Evolutionary conservation across 2,113 vertebrate species (phyloP), one percentile per base, ranked within the genome.

Genomic region (Sigmodon hispidus): DNA sequence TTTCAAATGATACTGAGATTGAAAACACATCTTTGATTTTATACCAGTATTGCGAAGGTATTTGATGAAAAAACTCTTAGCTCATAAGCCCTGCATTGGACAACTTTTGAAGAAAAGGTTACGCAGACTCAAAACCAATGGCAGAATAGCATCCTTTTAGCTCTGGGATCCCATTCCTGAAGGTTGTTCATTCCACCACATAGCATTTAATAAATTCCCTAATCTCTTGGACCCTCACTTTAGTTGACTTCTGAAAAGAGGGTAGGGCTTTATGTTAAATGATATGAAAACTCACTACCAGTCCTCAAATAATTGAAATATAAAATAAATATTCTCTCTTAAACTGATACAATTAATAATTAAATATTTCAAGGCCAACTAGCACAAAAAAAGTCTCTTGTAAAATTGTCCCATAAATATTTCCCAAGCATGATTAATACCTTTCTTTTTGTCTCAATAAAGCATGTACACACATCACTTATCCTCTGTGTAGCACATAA

Each of bases 321-420:
- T 73, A 88, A 94, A 90, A 76, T 95, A 7, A 75, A 85, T 92
- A 50, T 89, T 80, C 31, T 89, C 22, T 19, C 13, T 65, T 45
- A 63, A 89, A 72, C 11, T 7, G 36, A 73, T 19, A 69, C 3
- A 50, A 72, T 63, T 84, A 50, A 40, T 67, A 77, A 5, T 61
- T 88, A 75, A 89, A n/a, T 91, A 63, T 31, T 91, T 12, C 61
- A 85, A 94, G 43, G 70, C 0, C 31, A 21, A 85, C 80, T 77
- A 77, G 75, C 29, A 52, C 29, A 15, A 52, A 13, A 52, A 79
- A 79, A 52, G 16, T 17, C 48, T 79, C 29, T 87, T 67, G 40
- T 11, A 83, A 34, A 59, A n/a, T 55, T 67, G 80, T 61, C 73
- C 79, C 8, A 9, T 55, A 61, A 52, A 63, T 61, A 12, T 87